Conservation (phyloP, 2,113 vertebrate genomes). For the Centrocercus urophasianus region DNA sequence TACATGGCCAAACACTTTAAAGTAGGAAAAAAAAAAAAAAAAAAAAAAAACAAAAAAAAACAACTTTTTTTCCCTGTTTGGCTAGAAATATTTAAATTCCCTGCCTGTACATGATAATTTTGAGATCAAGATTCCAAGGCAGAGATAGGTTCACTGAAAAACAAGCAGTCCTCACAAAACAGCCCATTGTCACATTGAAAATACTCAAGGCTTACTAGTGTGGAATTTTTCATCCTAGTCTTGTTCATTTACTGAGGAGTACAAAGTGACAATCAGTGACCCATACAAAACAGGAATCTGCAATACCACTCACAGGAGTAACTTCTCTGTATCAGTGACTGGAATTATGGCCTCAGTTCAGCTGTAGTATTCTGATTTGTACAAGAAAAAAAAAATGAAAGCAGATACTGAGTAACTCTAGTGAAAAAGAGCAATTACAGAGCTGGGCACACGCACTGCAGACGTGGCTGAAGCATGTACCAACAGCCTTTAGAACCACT, state of each 20-base stretch:
- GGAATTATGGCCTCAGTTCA: not conserved
- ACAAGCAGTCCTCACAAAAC: not conserved
- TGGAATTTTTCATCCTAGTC: not conserved
- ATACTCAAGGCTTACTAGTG: not conserved
- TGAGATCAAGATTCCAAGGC: not conserved
- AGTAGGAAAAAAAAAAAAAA: rapidly evolving
- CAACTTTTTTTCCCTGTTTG: not conserved
- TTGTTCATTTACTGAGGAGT: not conserved
- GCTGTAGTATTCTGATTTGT: not conserved
- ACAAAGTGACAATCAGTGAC: not conserved
- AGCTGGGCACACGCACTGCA: constrained; percentile 40
- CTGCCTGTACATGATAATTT: not conserved
- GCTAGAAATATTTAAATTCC: not conserved
- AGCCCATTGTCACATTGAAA: not conserved
- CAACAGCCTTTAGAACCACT: constrained; percentile 41
- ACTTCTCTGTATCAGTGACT: not conserved
- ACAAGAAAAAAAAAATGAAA: not conserved
- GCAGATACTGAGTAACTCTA: constrained; percentile 27
- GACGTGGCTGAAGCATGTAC: not conserved
- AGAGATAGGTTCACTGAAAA: not conserved
- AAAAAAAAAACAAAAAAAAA: not conserved
- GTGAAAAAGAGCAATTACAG: constrained; percentile 53
- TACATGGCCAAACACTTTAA: not conserved
- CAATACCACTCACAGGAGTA: not conserved
- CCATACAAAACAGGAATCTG: not conserved